Conservation (phyloP, 1,140 invertebrate genomes). For the Neelides sp. region DNA sequence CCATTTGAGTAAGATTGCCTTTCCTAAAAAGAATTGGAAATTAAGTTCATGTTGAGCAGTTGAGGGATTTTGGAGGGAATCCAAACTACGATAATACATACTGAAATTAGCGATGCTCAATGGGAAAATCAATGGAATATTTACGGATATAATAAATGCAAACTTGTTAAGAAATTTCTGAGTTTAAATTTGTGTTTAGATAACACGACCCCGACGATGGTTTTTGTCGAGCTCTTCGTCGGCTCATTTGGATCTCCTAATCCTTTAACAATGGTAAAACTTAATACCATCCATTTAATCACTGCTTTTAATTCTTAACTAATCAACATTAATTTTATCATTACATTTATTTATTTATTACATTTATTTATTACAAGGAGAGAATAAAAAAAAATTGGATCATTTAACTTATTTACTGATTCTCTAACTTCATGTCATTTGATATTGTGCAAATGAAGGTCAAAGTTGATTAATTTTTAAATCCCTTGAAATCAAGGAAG, state of each 20-base stretch:
- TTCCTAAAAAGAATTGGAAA: not conserved
- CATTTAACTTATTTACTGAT: too few species aligned
- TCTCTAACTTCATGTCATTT: too few species aligned
- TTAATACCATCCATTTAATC: too few species aligned
- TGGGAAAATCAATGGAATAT: not conserved
- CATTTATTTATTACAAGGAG: too few species aligned
- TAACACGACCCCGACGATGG: slow-evolving; percentile 6
- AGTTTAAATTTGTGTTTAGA: slow-evolving; percentile 7
- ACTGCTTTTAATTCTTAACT: too few species aligned
- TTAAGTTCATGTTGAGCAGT: not conserved
- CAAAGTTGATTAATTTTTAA: too few species aligned
- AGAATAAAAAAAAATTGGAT: too few species aligned
- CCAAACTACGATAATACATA: not conserved
- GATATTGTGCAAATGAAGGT: too few species aligned
- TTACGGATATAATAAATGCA: not conserved
- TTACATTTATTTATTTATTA: too few species aligned
- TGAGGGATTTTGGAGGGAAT: not conserved
- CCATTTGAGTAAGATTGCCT: slow-evolving; percentile 35
- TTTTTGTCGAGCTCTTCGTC: slow-evolving; percentile 11
- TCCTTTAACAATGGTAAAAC: slow-evolving; percentile 4
- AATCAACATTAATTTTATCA: too few species aligned
- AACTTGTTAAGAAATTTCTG: not conserved
- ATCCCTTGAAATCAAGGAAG: too few species aligned
- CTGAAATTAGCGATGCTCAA: not conserved
- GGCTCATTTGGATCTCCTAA: not conserved